A percentile compares a stretch with the other conserved stretches of the same genome.
phyloP scores from a whole-genome alignment of 2,797 vertebrate genomes.

The Sarcoramphus papa region DNA sequence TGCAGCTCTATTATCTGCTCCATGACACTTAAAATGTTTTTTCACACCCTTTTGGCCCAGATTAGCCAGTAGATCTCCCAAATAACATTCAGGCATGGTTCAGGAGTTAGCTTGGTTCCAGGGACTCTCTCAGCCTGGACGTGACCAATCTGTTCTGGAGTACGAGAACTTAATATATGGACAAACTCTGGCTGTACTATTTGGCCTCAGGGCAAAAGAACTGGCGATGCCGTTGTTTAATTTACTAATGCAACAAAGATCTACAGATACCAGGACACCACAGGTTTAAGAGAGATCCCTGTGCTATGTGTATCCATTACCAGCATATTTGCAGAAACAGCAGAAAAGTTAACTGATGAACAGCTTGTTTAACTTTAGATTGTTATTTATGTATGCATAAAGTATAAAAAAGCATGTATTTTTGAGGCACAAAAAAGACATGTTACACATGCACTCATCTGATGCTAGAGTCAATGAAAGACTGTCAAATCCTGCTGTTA shows the following conservation, averaged over 20 bases:
- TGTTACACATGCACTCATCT: background rate
- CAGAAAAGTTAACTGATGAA: background rate
- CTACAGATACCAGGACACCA: background rate
- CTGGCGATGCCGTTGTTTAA: background rate
- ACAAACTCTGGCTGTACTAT: background rate
- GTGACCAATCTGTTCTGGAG: background rate
- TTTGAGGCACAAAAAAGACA: background rate
- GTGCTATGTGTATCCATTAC: background rate
- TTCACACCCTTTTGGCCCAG: background rate
- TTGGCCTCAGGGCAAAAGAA: background rate
- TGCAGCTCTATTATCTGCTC: background rate
- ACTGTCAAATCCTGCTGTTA: background rate
- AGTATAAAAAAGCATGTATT: background rate
- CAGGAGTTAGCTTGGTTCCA: background rate
- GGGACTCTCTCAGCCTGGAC: background rate
- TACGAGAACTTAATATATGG: background rate
- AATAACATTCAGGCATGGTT: background rate
- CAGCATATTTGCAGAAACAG: background rate
- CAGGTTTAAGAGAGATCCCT: background rate
- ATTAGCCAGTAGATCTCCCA: background rate
- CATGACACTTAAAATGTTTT: background rate
- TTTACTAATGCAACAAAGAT: background rate
- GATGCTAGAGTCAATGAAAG: background rate
- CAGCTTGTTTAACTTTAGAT: background rate
- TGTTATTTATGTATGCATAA: background rate